Base-by-base conservation (phyloP, 2,888 invertebrate species). In the Pseudococcus longispinus region DNA sequence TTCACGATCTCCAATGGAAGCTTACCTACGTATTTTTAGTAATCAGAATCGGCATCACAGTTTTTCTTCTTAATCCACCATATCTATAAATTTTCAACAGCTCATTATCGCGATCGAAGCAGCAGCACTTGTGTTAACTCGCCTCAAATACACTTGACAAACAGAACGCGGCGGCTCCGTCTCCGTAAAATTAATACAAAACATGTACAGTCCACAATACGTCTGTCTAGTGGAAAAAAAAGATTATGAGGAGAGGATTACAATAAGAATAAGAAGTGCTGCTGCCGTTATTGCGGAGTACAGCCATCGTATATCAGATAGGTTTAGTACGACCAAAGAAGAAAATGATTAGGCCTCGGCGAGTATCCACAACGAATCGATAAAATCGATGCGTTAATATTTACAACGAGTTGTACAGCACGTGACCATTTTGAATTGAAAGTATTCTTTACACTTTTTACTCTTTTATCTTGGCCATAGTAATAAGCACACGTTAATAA, bases 361-460 rank as follows among this genome's bases (percentile, higher is more conserved):
- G 86, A 86, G 55, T 80, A 80, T 86, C 86, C 86, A 86, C 18
- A 55, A 46, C 86, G 86, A 86, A 86, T 86, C 80, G 86, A 80
- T 86, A 86, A 86, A 86, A 86, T 86, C 86, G 46, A 86, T 86
- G 77, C 86, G 86, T 86, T 86, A 86, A 86, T 86, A 86, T 86
- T 86, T 86, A 86, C 86, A 86, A 86, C 86, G 86, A 86, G 77
- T 86, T 80, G 84, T 84, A 70, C 37, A 86, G 86, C 86, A 86
- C 86, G 86, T 86, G 86, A 86, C 86, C 46, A 86, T 51, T 18
- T 51, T 51, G 51, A 86, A 77, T 84, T 84, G 84, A 65, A 84
- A 84, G 84, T 65, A 84, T 60, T 84, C 42, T 18, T 80, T 85
- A 42, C n/a, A 80, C 13, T 42, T 80, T 80, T 80, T 80, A 80